Evolutionary conservation across 2,797 vertebrate species (phyloP).

Genomic region (Simalia tracyae): DNA sequence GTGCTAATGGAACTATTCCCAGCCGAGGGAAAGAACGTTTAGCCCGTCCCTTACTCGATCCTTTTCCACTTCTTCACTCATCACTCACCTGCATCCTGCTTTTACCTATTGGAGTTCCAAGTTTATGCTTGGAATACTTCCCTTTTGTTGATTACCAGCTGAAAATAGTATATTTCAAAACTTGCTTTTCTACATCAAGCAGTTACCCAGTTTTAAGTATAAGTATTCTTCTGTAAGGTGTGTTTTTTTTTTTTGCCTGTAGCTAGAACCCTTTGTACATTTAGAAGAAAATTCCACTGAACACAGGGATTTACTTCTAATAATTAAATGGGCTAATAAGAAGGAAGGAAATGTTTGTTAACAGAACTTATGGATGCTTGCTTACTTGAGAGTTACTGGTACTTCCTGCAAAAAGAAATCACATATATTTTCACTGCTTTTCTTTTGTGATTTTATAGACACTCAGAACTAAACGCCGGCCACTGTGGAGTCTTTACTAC

Average conservation of each 20-base stretch:
- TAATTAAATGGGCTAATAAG: background rate
- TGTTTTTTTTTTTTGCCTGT: background rate
- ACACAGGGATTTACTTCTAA: background rate
- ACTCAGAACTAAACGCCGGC: constrained; percentile 50
- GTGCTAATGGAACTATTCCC: background rate
- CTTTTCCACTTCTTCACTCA: background rate
- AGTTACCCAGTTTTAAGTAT: background rate
- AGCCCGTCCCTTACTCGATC: background rate
- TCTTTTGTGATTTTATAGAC: constrained; percentile 60
- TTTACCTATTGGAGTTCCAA: background rate
- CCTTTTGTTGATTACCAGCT: background rate
- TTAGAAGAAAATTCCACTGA: background rate
- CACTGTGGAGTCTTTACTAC: constrained; percentile 60
- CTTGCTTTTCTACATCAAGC: background rate
- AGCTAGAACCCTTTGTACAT: background rate
- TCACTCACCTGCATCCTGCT: background rate
- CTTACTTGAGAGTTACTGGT: background rate
- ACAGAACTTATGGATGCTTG: background rate
- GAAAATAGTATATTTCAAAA: background rate
- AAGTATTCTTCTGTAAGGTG: background rate
- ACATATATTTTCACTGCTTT: constrained; percentile 24
- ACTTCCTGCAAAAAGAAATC: background rate
- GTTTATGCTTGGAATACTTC: background rate
- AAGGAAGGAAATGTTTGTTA: background rate
- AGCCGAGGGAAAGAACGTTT: background rate